Conservation (phyloP, 2,797 vertebrate species). For the Sebastes kiyomatsui region DNA sequence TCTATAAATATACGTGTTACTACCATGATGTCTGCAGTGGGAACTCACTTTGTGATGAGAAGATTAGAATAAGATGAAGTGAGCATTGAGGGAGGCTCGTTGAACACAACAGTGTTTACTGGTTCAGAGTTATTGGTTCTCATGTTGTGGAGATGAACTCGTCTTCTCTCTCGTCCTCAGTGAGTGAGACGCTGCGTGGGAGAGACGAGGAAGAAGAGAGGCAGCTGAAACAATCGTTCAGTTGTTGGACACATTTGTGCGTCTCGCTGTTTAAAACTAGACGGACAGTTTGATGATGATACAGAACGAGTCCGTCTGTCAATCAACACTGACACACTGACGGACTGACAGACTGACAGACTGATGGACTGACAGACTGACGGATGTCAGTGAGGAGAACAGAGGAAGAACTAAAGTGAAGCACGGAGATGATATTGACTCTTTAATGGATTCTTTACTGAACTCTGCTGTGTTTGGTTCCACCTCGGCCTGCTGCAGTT, state of each 20-base stretch:
- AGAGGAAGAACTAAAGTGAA: background rate
- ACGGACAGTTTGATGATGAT: conserved; percentile 1
- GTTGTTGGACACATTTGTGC: background rate
- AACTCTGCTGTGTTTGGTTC: background rate
- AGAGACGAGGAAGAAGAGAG: conserved; percentile 22
- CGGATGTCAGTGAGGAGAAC: background rate
- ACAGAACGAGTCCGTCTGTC: conserved; percentile 3
- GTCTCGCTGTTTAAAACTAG: background rate
- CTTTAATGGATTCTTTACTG: background rate
- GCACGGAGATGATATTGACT: background rate
- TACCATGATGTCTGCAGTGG: background rate
- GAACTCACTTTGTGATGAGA: background rate
- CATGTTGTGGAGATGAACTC: conserved; percentile 1
- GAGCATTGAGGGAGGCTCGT: background rate
- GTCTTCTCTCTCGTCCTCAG: background rate
- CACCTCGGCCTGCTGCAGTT: background rate
- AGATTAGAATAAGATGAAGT: background rate
- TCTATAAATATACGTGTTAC: background rate
- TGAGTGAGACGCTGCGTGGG: conserved; percentile 20
- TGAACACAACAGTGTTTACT: background rate
- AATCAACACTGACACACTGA: background rate
- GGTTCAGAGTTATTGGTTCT: conserved; percentile 10
- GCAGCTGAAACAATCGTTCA: conserved; percentile 7
- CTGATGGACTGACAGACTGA: background rate
- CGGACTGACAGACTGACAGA: background rate